Evolutionary conservation across 2,888 invertebrate species (phyloP).

Genomic region (Ectemnius lituratus): DNA sequence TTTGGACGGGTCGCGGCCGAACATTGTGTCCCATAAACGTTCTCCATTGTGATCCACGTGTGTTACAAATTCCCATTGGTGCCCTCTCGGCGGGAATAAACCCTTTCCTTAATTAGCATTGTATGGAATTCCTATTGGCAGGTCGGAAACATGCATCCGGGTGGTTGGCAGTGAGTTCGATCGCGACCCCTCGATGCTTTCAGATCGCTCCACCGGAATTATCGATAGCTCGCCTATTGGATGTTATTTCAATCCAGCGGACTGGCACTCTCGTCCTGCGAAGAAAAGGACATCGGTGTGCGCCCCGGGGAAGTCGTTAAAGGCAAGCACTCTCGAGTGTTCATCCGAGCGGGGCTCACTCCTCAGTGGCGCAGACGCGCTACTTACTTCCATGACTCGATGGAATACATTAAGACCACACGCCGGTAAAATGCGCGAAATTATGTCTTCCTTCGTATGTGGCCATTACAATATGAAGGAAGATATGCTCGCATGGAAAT

Average conservation of each 20-base stretch:
- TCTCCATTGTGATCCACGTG: conserved; percentile 67
- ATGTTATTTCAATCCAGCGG: conserved; percentile 61
- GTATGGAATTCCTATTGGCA: conserved; percentile 67
- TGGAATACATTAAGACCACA: neutral
- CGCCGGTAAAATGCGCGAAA: conserved; percentile 24
- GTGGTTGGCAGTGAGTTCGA: too few relatives aligned
- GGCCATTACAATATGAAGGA: conserved; percentile 4
- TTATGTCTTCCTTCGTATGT: conserved; percentile 24
- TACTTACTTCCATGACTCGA: neutral
- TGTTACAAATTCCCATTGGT: conserved; percentile 71
- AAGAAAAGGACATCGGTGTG: conserved; percentile 37
- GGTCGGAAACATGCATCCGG: conserved; percentile 34
- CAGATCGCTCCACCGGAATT: conserved; percentile 24
- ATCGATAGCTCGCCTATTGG: conserved; percentile 54
- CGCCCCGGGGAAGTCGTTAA: conserved; percentile 1
- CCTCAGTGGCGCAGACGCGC: too few relatives aligned
- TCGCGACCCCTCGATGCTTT: conserved; percentile 7
- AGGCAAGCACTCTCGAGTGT: too few relatives aligned
- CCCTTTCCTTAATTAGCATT: conserved; percentile 73
- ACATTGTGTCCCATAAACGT: conserved; percentile 64
- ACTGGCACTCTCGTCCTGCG: neutral
- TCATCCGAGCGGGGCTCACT: too few relatives aligned
- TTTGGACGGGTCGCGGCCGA: conserved; percentile 36
- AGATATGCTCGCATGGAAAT: conserved; percentile 17
- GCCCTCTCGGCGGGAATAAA: conserved; percentile 67